Base-by-base conservation (phyloP, 2,888 invertebrate species). In the Orthosia gracilis region DNA sequence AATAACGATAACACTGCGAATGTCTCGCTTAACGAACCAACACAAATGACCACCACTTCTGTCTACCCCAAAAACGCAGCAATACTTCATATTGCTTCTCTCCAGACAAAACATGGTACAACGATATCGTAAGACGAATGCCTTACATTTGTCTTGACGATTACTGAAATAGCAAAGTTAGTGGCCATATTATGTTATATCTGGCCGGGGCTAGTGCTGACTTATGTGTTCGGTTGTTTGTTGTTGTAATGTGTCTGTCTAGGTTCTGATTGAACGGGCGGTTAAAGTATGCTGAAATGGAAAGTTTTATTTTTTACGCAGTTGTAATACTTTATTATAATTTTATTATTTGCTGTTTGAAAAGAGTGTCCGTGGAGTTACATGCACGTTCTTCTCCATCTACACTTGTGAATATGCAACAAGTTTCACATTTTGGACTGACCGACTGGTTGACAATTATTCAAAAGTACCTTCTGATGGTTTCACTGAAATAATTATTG, bases 91-190 rank as follows among this genome's bases (percentile, higher is more conserved):
- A 66, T 76, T 84, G 62, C 80, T 80, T 80, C 70, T 55, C 21
- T 26, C 12, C 12, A 59, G 66, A 74, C 84, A 86, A 85, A 87
- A 85, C 85, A 85, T 71, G 23, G 70, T n/a, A 67, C 61, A 31
- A 69, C 63, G 73, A 83, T 85, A 87, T 76, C 69, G 15, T 21
- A 74, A 85, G 86, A 86, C 52, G 73, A 58, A 86, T 87, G 61
- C 55, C 57, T 13, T 45, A 71, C 84, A 86, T 86, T 87, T 82
- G 79, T 86, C 82, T 87, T 71, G 81, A 64, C 88, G 83, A 87
- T 86, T 85, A 87, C 83, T 81, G 75, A 77, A 83, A 88, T 85
- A 70, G 76, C 75, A 66, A 80, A 75, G 85, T 80, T 83, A 81
- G 78, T 75, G 70, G 76, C 68, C 70, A 58, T 85, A 76, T 86